Percentiles rank a stretch among this genome's conserved stretches.
Conservation (phyloP, 1,140 invertebrate species). For the Rhyacophila brunnea region DNA sequence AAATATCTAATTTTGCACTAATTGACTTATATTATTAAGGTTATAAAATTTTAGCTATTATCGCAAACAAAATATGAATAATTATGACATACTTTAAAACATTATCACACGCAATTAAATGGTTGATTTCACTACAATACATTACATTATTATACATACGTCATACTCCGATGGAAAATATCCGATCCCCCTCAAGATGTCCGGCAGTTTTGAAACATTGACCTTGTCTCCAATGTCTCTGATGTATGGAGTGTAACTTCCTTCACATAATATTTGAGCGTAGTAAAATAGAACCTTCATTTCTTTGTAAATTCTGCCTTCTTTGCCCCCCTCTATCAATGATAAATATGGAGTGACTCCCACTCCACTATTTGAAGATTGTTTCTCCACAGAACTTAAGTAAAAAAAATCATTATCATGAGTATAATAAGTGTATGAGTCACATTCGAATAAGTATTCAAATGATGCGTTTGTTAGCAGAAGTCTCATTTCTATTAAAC, state of each 20-base stretch:
- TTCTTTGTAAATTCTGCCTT: conserved; percentile 6
- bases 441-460: too few relatives aligned
- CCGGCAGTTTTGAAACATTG: conserved; percentile 8
- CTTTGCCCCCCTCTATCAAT: conserved; percentile 9
- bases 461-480: too few relatives aligned
- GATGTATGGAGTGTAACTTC: conserved; percentile 8
- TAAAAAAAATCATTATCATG: background rate
- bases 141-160: conserved; percentile 3
- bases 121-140: too few relatives aligned
- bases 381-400: background rate
- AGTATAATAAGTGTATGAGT: too few relatives aligned
- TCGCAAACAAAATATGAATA: too few relatives aligned
- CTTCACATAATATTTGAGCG: conserved; percentile 18
- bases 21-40: too few relatives aligned
- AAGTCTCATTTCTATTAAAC: too few relatives aligned
- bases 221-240: conserved; percentile 15
- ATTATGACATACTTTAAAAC: too few relatives aligned
- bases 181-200: conserved; percentile 15
- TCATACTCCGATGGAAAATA: conserved; percentile 14
- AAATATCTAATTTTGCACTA: too few relatives aligned
- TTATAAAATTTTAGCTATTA: too few relatives aligned
- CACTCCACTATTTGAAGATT: background rate
- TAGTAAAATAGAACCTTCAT: conserved; percentile 17
- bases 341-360: conserved; percentile 10
- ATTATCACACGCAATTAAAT: too few relatives aligned